Percentiles rank a stretch among this genome's conserved stretches.
Conservation (phyloP, 2,888 invertebrate species). For the Oxycera nigricornis region DNA sequence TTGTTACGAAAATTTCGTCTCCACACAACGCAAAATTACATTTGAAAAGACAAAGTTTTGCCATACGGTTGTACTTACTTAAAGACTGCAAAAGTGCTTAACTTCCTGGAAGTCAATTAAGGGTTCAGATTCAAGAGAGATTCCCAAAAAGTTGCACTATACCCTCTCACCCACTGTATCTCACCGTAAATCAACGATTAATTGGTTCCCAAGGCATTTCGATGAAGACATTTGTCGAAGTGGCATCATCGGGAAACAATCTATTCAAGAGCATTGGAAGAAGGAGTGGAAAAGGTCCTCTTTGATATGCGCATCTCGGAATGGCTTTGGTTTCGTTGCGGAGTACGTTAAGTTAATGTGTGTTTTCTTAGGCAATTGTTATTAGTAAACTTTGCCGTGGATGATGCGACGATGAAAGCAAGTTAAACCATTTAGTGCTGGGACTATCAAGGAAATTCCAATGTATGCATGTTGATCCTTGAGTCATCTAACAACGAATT, state of each 20-base stretch:
- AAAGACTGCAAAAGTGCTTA: not conserved
- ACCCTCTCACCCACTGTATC: not conserved
- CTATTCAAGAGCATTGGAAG: not conserved
- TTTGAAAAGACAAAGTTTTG: not conserved
- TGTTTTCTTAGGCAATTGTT: not conserved
- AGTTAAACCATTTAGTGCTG: too few species aligned
- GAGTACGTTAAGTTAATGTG: not conserved
- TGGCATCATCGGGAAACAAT: slow-evolving; percentile 17
- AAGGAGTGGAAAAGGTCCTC: not conserved
- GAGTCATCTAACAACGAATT: too few species aligned
- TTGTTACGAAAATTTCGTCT: not conserved
- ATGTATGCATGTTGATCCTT: too few species aligned
- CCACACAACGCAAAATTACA: not conserved
- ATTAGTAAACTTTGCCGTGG: not conserved
- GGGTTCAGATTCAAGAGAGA: not conserved
- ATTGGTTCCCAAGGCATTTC: not conserved
- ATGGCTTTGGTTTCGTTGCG: not conserved
- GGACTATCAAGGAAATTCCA: too few species aligned
- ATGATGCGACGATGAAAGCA: too few species aligned
- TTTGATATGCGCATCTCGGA: not conserved
- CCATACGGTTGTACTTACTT: too few species aligned
- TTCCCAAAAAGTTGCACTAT: not conserved
- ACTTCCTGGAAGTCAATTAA: not conserved
- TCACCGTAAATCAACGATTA: slow-evolving; percentile 9
- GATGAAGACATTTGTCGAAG: not conserved